These are phyloP conservation scores for Hydrozoanthus tunicans DNA, from an alignment of 64 coral and sea anemone genomes.

Conservation along the genomic window DNA sequence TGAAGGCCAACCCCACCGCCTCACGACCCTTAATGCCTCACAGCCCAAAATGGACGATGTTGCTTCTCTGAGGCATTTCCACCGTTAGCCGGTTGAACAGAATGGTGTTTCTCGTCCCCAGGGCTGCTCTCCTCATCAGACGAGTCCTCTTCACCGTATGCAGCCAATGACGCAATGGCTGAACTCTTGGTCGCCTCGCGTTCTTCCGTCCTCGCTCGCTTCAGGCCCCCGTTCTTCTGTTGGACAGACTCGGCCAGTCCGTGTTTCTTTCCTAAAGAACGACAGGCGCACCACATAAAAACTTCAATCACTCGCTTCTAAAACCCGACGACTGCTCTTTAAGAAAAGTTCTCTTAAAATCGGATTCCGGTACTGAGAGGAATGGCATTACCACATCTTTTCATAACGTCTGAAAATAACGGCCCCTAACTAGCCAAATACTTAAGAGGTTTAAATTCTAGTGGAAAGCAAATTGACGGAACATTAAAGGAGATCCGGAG, in stretches of 20 bases:
- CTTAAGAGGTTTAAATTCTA: too few relatives aligned
- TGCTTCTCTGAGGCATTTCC: slow-evolving; percentile 2
- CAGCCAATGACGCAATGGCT: slow-evolving; percentile 42
- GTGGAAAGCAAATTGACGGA: too few relatives aligned
- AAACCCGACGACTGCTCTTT: too few relatives aligned
- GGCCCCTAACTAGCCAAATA: too few relatives aligned
- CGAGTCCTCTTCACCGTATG: slow-evolving; percentile 41
- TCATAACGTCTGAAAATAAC: too few relatives aligned
- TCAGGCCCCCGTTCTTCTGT: neutral
- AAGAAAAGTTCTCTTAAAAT: too few relatives aligned
- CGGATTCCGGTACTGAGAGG: too few relatives aligned
- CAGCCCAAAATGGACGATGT: slow-evolving; percentile 53
- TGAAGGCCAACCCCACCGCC: too few relatives aligned
- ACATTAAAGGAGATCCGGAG: too few relatives aligned
- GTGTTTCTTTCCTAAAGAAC: slow-evolving; percentile 21
- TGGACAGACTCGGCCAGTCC: neutral
- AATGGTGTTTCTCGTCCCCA: slow-evolving; percentile 4
- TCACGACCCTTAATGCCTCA: slow-evolving; percentile 29
- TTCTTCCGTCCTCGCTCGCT: slow-evolving; percentile 22
- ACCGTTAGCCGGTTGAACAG: slow-evolving; percentile 4
- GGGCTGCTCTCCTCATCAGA: slow-evolving; percentile 35
- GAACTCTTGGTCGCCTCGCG: neutral
- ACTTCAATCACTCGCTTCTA: neutral
- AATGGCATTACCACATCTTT: too few relatives aligned
- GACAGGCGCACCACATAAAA: neutral